A percentile compares a stretch with the other conserved stretches of the same genome.
phyloP scores from a whole-genome alignment of 1,140 invertebrate species.

The Drosophila pectinifera region DNA sequence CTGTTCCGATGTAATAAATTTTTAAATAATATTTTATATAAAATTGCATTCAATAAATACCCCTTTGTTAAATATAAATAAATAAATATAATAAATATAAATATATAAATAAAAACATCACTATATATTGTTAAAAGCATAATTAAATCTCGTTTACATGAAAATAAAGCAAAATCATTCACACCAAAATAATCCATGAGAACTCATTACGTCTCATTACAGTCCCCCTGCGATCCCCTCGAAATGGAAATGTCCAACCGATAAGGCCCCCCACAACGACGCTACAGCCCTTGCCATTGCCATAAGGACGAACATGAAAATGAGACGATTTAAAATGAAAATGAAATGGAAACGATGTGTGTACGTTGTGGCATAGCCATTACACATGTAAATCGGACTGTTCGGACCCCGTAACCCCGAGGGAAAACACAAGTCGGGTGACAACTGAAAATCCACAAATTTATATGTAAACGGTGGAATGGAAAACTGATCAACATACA shows the following conservation, averaged over 20 bases:
- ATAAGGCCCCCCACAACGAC: conserved; percentile 5
- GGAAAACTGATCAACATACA: conserved; percentile 64
- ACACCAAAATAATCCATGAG: not conserved
- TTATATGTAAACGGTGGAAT: conserved; percentile 63
- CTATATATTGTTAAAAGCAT: not conserved
- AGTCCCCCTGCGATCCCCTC: not conserved
- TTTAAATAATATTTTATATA: too few relatives aligned
- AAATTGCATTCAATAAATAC: too few relatives aligned
- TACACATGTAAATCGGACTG: conserved; percentile 45
- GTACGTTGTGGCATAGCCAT: conserved; percentile 14
- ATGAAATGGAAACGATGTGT: conserved; percentile 35
- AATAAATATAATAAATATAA: too few relatives aligned
- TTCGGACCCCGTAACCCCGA: conserved; percentile 11
- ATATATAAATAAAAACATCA: not conserved
- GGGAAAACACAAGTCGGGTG: conserved; percentile 14
- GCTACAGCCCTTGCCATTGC: conserved; percentile 11
- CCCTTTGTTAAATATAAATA: too few relatives aligned
- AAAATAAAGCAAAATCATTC: not conserved
- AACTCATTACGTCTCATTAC: conserved; percentile 9
- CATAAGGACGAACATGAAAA: conserved; percentile 22
- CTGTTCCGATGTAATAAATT: too few relatives aligned
- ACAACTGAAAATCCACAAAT: conserved; percentile 57
- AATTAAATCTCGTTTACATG: not conserved
- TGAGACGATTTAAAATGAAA: conserved; percentile 1
- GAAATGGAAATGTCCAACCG: conserved; percentile 11